A percentile compares a stretch with the other conserved stretches of the same genome.
phyloP scores from a whole-genome alignment of 2,797 vertebrate genomes.

The Squalus acanthias region DNA sequence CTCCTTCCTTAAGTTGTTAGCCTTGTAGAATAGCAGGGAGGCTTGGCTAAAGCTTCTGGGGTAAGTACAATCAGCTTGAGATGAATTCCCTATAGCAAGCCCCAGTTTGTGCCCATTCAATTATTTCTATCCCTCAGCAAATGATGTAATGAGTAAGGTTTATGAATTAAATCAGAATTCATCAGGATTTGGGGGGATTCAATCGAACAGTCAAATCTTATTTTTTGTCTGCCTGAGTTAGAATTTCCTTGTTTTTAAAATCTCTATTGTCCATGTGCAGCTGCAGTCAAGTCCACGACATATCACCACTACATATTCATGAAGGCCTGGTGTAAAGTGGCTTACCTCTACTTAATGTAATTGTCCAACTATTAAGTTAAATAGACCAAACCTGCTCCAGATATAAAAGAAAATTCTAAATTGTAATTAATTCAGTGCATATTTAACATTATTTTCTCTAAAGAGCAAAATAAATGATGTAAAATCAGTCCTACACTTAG shows the following conservation, averaged over 20 bases:
- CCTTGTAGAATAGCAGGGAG: background rate
- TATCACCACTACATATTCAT: background rate
- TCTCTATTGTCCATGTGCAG: background rate
- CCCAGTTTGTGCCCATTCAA: background rate
- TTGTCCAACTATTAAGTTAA: background rate
- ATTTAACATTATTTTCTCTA: background rate
- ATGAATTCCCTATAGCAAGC: background rate
- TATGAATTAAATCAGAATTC: background rate
- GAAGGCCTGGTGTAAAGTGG: background rate
- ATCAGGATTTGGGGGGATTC: background rate
- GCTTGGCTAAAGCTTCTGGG: background rate
- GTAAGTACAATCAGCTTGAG: background rate
- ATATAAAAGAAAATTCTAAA: background rate
- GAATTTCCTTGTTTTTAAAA: background rate
- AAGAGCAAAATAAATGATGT: background rate
- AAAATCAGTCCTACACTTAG: background rate
- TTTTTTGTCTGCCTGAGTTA: background rate
- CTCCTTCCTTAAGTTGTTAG: background rate
- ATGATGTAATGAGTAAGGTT: background rate
- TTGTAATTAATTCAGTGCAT: background rate
- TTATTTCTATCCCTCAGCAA: background rate
- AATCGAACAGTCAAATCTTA: background rate
- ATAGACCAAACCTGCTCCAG: background rate
- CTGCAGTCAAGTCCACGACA: background rate
- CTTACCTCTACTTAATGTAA: background rate